Evolutionary conservation across 2,797 vertebrate genomes (phyloP).

Genomic region (Gymnothorax javanicus): DNA sequence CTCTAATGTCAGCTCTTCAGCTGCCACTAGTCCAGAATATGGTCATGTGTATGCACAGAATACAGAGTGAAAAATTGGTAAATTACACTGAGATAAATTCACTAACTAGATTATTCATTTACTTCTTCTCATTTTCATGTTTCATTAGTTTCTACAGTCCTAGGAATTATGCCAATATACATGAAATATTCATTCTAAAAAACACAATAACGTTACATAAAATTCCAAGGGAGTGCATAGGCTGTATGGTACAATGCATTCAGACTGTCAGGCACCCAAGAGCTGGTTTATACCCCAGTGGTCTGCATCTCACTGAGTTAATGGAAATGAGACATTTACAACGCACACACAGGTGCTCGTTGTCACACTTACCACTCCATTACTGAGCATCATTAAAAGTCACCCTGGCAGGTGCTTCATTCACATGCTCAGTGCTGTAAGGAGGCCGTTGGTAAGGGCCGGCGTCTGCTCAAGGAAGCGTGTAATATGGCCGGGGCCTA

Average conservation of each 20-base stretch:
- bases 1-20: too few species aligned
- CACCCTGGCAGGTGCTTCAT: background rate
- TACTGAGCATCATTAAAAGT: background rate
- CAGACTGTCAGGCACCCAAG: background rate
- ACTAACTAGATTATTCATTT: background rate
- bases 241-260: background rate
- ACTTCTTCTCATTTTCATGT: background rate
- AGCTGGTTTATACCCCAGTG: background rate
- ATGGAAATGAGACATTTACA: constrained; percentile 19
- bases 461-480: background rate
- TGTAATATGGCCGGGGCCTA: background rate
- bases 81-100: background rate
- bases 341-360: background rate
- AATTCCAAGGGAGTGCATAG: background rate
- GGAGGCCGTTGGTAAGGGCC: background rate
- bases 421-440: background rate
- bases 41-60: background rate
- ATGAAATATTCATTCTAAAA: background rate
- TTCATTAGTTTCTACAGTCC: background rate
- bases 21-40: background rate
- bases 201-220: background rate
- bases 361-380: background rate
- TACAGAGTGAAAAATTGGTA: background rate
- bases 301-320: background rate
- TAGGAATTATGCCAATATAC: background rate